phyloP scores from a whole-genome alignment of 2,113 vertebrate species.

The Esox niger region DNA sequence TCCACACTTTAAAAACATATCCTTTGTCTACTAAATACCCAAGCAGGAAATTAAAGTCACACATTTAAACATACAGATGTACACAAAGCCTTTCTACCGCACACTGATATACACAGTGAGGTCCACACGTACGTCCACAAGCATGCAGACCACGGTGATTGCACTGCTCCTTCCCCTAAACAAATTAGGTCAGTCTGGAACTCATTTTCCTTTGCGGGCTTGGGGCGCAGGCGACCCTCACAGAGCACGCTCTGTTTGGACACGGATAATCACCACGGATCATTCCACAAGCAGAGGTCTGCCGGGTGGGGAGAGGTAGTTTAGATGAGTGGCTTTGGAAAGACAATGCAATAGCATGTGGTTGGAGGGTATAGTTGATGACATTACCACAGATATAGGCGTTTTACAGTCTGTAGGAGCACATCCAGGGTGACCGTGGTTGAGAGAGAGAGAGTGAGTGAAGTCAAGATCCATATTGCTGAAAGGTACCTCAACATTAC shows the following conservation, averaged over 20 bases:
- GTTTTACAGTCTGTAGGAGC: neutral
- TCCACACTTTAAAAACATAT: conserved; percentile 1
- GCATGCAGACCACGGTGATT: conserved; percentile 7
- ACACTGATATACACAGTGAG: too few species aligned
- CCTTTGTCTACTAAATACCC: too few species aligned
- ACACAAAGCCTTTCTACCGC: too few species aligned
- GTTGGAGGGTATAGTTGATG: neutral
- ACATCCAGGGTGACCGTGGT: neutral
- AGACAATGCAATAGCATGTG: neutral
- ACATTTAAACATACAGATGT: too few species aligned
- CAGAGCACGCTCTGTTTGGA: conserved; percentile 44
- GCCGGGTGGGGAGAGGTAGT: neutral
- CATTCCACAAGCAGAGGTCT: conserved; percentile 14
- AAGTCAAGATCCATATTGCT: too few species aligned
- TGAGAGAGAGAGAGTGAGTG: too few species aligned
- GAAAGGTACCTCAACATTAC: too few species aligned
- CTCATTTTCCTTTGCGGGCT: conserved; percentile 57
- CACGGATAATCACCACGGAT: conserved; percentile 55
- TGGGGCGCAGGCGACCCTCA: conserved; percentile 50
- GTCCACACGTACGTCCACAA: neutral
- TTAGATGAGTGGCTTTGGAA: neutral
- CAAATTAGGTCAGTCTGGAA: conserved; percentile 57
- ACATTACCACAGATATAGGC: neutral
- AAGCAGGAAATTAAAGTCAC: too few species aligned
- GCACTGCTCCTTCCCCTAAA: conserved; percentile 20